These are phyloP conservation scores for Drosophila suboccidentalis DNA, from an alignment of 2,888 invertebrate genomes.

Conservation along the genomic window DNA sequence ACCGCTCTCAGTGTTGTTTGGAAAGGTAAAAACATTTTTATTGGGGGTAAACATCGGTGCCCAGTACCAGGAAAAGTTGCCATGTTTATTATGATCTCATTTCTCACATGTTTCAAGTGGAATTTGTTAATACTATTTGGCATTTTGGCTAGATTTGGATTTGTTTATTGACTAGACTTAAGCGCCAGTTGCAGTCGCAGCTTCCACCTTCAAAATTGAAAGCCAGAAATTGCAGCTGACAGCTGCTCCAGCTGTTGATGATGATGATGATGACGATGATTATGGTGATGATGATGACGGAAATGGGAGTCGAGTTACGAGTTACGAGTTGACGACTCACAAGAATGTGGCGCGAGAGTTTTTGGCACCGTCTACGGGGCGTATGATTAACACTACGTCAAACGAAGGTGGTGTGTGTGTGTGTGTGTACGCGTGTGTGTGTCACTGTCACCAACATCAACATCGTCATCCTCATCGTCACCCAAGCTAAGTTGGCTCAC, in stretches of 20 bases:
- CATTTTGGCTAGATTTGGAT: background rate
- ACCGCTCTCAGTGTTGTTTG: constrained; percentile 2
- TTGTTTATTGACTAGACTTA: constrained; percentile 6
- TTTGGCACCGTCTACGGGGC: constrained; percentile 29
- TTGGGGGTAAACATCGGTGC: background rate
- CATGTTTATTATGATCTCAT: constrained; percentile 9
- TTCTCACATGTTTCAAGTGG: constrained; percentile 25
- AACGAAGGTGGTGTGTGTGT: constrained; percentile 4
- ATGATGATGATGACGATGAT: constrained; percentile 21
- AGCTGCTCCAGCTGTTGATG: constrained; percentile 42
- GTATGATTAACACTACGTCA: constrained; percentile 56
- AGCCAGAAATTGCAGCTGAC: constrained; percentile 40
- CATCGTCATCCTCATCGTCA: background rate
- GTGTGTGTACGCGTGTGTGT: background rate
- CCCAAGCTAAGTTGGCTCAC: constrained; percentile 13
- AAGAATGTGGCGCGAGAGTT: constrained; percentile 9
- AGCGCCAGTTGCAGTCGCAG: constrained; percentile 22
- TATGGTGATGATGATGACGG: constrained; percentile 22
- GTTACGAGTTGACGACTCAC: constrained; percentile 20
- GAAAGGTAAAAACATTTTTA: background rate
- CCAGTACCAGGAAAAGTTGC: background rate
- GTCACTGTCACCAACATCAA: constrained; percentile 3
- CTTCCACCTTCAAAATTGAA: constrained; percentile 1
- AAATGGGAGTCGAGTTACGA: constrained; percentile 35
- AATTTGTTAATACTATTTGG: constrained; percentile 17